Conservation (phyloP, 2,797 vertebrate genomes). For the Neostethus bicornis region DNA sequence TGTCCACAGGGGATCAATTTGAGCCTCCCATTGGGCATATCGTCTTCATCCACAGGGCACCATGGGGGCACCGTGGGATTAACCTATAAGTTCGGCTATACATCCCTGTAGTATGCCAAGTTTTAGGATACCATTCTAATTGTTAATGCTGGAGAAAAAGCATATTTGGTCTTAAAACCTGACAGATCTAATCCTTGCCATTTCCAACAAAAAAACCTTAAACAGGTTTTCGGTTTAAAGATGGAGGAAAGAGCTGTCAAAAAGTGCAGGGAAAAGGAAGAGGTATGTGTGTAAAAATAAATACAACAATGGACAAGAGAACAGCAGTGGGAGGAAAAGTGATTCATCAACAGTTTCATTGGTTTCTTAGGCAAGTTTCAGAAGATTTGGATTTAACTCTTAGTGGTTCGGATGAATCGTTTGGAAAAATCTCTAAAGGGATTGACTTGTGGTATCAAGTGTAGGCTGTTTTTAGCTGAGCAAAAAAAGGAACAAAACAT, state of each 20-base stretch:
- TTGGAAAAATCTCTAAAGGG: conserved; percentile 26
- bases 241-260: conserved; percentile 61
- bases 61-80: conserved; percentile 70
- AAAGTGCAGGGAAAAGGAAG: conserved; percentile 64
- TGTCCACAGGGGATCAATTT: conserved; percentile 60
- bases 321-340: conserved; percentile 72
- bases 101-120: conserved; percentile 67
- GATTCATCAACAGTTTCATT: conserved; percentile 75
- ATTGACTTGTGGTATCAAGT: conserved; percentile 31
- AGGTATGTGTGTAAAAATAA: conserved; percentile 75
- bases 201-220: conserved; percentile 71
- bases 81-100: conserved; percentile 70
- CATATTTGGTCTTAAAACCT: conserved; percentile 65
- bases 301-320: conserved; percentile 65
- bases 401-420: conserved; percentile 32
- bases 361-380: conserved; percentile 68
- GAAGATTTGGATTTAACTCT: conserved; percentile 63
- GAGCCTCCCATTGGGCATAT: conserved; percentile 73
- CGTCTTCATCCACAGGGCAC: conserved; percentile 67
- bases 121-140: conserved; percentile 54
- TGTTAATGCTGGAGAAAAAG: conserved; percentile 26
- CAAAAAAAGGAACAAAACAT: conserved; percentile 17
- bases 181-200: conserved; percentile 59
- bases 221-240: conserved; percentile 67
- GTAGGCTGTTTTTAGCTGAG: conserved; percentile 22